Base-by-base conservation (phyloP, 1,140 invertebrate genomes). In the Cotesia glomerata region DNA sequence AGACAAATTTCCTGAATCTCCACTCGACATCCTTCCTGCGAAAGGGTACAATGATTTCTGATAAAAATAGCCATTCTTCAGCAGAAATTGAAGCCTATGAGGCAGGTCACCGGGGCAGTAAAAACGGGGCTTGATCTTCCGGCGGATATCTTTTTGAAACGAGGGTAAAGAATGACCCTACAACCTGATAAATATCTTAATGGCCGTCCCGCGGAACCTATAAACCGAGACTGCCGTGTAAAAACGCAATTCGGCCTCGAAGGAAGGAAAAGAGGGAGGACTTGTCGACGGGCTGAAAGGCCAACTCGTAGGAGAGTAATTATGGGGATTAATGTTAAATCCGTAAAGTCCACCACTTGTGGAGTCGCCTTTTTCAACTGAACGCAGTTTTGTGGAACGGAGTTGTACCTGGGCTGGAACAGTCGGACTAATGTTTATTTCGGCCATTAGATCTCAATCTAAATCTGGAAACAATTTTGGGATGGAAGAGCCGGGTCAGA, bases 271-370 rank as follows among this genome's bases (percentile, higher is more conserved):
- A n/a, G 74, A 73, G 76, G 58, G 70, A 36, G 1, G 26, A 26
- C 26, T 26, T 26, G 26, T 16, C 64, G 73, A 73, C 75, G 75
- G 76, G 16, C 35, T 18, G 39, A 52, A 58, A 52, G 35, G 51
- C 11, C 11, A 54, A 8, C 34, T 39, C 18, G 18, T 54, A 81
- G 67, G 71, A 71, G 79, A 75, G 81, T 86, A 86, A 87, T 87
- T 86, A 85, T 82, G 80, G 79, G 84, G 83, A 86, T 87, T 86
- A 86, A 85, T 86, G 81, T 84, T 85, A 86, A 86, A 80, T 83
- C 84, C 80, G 81, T 85, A 86, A 87, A 86, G 84, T 85, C 85
- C 82, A 81, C 85, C 85, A 86, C 84, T 87, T 86, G 85, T 87
- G 73, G 84, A 86, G 81, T 76, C 76, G 34, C 45, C n/a, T 56